Evolutionary conservation across 2,888 invertebrate genomes (phyloP), one percentile per base, ranked within the genome.

Genomic region (Acrobasis repandana): DNA sequence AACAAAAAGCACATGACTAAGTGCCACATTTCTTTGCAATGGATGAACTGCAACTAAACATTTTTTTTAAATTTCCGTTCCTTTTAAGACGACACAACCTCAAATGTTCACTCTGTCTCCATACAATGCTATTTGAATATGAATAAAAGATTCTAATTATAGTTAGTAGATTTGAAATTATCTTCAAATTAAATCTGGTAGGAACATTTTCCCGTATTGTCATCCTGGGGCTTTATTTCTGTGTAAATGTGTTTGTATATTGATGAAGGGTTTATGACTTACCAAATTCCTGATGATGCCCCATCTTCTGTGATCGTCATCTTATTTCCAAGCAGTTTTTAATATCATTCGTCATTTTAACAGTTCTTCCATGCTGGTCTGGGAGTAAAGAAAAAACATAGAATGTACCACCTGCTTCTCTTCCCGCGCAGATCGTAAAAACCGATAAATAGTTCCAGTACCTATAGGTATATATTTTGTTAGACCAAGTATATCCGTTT

Each of bases 21-120:
- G 47, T 60, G 16, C 77, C 75, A 79, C 81, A 82, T 80, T 58
- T 58, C 52, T n/a, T 28, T 52, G 20, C 51, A 16, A 51, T 20
- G 20, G 36, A 36, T 28, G 46, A 16, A 60, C 16, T 48, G 48
- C 5, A 33, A 64, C 60, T 60, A 50, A 60, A 58, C 61, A 52
- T 61, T 4, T 58, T 38, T 46, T 51, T 11, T n/a, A n/a, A n/a
- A n/a, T 10, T 11, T 43, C 11, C n/a, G 43, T 5, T 43, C 2
- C 43, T 14, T 14, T 14, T 11, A 43, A 43, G 43, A 43, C 11
- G 14, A 43, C n/a, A 43, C 43, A 43, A 43, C n/a, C 43, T 18
- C 43, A 38, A 54, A 54, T 54, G 43, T 54, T 54, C 54, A 54
- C 43, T 14, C 15, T 36, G 52, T 16, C 14, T n/a, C 4, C 16